These are phyloP conservation scores for Aporophyla nigra DNA, from an alignment of 2,888 invertebrate genomes.

Conservation along the genomic window DNA sequence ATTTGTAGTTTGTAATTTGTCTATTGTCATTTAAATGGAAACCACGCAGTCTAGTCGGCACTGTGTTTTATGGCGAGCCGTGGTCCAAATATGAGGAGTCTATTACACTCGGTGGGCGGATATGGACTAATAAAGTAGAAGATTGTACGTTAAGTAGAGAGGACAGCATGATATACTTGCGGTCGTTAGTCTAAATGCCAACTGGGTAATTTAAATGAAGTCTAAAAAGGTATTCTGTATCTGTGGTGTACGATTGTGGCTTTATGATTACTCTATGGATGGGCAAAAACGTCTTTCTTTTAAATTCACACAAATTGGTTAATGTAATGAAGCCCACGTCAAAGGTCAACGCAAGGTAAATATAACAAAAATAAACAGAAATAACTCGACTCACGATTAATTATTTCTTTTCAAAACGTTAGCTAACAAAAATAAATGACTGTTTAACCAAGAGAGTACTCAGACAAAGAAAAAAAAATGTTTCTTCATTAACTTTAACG, in stretches of 20 bases:
- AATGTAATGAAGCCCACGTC: slow-evolving; percentile 37
- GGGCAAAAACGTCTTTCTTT: neutral
- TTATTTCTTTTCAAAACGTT: slow-evolving; percentile 55
- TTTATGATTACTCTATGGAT: neutral
- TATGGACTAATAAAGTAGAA: slow-evolving; percentile 60
- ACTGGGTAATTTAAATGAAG: slow-evolving; percentile 51
- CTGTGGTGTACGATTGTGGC: slow-evolving; percentile 8
- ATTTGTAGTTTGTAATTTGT: too few relatives aligned
- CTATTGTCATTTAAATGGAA: too few relatives aligned
- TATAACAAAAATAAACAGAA: slow-evolving; percentile 27
- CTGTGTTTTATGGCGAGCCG: slow-evolving; percentile 47
- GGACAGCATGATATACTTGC: slow-evolving; percentile 41
- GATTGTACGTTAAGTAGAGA: slow-evolving; percentile 47
- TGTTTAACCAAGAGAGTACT: slow-evolving; percentile 55
- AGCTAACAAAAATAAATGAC: slow-evolving; percentile 60
- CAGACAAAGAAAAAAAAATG: slow-evolving; percentile 50
- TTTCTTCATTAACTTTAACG: slow-evolving; percentile 59
- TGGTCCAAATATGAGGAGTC: slow-evolving; percentile 57
- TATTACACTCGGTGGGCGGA: slow-evolving; percentile 55
- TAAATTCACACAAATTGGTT: slow-evolving; percentile 16
- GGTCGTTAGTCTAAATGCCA: slow-evolving; percentile 48
- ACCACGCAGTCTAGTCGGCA: slow-evolving; percentile 41
- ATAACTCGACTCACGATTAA: slow-evolving; percentile 43
- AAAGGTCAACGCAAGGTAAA: slow-evolving; percentile 45
- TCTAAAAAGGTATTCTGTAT: slow-evolving; percentile 24